These are phyloP conservation scores for Stenopsyche tienmushanensis DNA, from an alignment of 1,140 invertebrate genomes.

Conservation along the genomic window DNA sequence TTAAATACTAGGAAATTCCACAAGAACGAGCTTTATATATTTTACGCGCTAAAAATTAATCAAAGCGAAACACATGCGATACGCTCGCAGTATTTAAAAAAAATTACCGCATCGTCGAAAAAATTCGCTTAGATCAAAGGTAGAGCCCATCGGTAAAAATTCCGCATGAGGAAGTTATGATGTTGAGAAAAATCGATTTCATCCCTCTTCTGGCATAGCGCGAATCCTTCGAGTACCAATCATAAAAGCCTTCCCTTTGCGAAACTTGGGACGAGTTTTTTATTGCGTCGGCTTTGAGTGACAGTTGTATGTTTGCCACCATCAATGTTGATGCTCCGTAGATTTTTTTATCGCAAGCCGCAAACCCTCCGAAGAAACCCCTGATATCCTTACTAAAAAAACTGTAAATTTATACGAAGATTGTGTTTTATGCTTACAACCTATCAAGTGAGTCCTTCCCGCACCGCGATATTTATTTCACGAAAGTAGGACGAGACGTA, in stretches of 20 bases:
- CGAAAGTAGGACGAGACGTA: too few species aligned
- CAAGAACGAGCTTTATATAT: too few species aligned
- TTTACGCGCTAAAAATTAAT: too few species aligned
- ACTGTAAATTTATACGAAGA: background rate
- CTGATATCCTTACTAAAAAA: slow-evolving; percentile 1
- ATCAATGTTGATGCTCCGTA: slow-evolving; percentile 3
- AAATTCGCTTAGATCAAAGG: too few species aligned
- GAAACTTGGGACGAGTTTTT: slow-evolving; percentile 17
- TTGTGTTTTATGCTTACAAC: background rate
- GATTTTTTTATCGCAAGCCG: slow-evolving; percentile 16
- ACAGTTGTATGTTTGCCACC: slow-evolving; percentile 20
- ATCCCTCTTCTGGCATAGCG: background rate
- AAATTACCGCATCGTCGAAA: too few species aligned
- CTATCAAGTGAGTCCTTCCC: too few species aligned
- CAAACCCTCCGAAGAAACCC: background rate
- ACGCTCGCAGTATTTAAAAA: too few species aligned
- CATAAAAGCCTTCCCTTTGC: slow-evolving; percentile 15
- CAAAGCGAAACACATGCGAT: too few species aligned
- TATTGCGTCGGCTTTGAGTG: slow-evolving; percentile 25
- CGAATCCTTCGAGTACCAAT: slow-evolving; percentile 1
- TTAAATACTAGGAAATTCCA: too few species aligned
- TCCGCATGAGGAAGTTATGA: too few species aligned
- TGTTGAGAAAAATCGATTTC: slow-evolving; percentile 19
- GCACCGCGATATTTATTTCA: too few species aligned
- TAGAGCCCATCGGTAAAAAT: too few species aligned